Evolutionary conservation across 2,888 invertebrate genomes (phyloP), one percentile per base, ranked within the genome.

Genomic region (Glyphotaelius pellucidus): DNA sequence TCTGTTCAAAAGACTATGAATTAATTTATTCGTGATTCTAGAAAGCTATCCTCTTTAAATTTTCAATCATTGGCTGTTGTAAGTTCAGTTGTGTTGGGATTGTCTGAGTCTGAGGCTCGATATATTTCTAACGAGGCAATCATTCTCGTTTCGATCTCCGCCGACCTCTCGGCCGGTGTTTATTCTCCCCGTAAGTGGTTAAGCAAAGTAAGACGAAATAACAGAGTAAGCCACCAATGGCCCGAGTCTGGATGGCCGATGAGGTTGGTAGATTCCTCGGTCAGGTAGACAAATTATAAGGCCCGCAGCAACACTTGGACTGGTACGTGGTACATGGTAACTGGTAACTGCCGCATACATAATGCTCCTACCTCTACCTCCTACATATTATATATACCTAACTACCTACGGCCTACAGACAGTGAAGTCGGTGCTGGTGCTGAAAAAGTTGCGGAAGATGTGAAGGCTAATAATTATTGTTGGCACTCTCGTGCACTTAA

Each of bases 171-270:
- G 86, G 87, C 30, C 87, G 52, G 87, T 87, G 90, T 90, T 90
- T 90, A 90, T 90, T 90, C 32, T 86, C 86, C 67, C 86, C 90
- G 87, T 90, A 90, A 90, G 86, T 86, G 90, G 80, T 90, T 90
- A 86, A 90, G 90, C 90, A 90, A 79, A 90, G 90, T 90, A 80
- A 86, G 86, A 90, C 90, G 42, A 90, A 90, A 90, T 90, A 90
- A 90, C 90, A 90, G 90, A 90, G 87, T 80, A 86, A 90, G 90
- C 90, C 90, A 90, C 90, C 87, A 90, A 90, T 90, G 90, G 90
- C 32, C 80, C 67, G 67, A 67, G 25, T 67, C 67, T 67, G 67
- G 67, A 67, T 67, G 67, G 67, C 67, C 67, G 67, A 67, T 67
- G 67, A 47, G 90, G 86, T 67, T 80, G 90, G 90, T 67, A 87